phyloP scores from a whole-genome alignment of 2,113 vertebrate species.

The Loxodonta africana region DNA sequence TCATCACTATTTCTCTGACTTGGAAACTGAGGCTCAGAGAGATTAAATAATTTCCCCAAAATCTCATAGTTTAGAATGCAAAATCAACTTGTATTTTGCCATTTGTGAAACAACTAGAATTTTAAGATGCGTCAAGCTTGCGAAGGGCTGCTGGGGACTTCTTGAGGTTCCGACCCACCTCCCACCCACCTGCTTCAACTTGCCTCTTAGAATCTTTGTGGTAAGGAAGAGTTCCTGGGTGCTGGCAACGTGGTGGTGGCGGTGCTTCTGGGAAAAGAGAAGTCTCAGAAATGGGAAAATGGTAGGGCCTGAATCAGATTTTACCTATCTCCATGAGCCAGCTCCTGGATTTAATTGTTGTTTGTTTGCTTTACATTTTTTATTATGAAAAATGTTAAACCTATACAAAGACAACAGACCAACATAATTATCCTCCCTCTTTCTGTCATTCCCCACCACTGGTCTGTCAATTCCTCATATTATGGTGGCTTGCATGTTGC shows the following conservation, averaged over 20 bases:
- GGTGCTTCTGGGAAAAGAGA: background rate
- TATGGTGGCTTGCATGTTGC: no score
- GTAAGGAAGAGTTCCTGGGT: background rate
- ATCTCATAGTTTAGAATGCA: background rate
- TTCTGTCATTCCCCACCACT: background rate
- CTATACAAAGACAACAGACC: background rate
- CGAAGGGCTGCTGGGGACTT: background rate
- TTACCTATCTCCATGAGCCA: background rate
- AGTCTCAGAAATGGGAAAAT: slow-evolving; percentile 3
- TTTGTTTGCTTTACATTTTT: background rate
- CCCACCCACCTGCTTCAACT: background rate
- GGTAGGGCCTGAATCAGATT: background rate
- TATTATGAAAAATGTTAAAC: slow-evolving; percentile 1
- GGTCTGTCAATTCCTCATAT: background rate
- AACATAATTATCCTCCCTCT: background rate
- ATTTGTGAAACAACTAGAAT: background rate
- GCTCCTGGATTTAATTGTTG: background rate
- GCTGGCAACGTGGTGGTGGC: no score
- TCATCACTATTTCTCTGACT: background rate
- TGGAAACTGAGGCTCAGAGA: background rate
- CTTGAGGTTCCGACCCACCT: no score
- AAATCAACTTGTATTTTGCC: background rate
- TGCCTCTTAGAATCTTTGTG: background rate
- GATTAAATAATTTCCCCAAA: background rate
- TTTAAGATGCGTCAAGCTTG: background rate